A percentile compares a stretch with the other conserved stretches of the same genome.
Evolutionary conservation across 2,113 vertebrate species (phyloP).

Genomic region (Coturnix japonica): DNA sequence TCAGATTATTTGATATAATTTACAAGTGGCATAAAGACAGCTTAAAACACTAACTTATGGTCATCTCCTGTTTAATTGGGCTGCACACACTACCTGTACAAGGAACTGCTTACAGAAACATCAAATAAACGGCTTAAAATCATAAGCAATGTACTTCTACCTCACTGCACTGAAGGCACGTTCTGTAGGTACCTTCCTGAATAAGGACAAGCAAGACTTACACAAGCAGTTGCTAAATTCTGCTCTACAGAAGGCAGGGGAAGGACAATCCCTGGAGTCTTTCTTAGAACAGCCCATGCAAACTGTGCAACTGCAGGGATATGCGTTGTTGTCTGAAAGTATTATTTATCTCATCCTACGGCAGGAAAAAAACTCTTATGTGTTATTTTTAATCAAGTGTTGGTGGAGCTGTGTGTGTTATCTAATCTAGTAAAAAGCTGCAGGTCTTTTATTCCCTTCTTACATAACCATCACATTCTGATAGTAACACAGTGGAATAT

Average conservation of each 20-base stretch:
- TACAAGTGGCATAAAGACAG: background rate
- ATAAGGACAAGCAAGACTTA: background rate
- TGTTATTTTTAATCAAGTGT: slow-evolving; percentile 19
- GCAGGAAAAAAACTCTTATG: background rate
- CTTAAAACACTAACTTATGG: background rate
- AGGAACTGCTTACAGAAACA: background rate
- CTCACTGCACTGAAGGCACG: background rate
- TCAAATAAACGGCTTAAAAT: background rate
- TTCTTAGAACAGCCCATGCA: background rate
- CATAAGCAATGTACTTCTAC: background rate
- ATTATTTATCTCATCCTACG: background rate
- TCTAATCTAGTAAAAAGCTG: slow-evolving; percentile 31
- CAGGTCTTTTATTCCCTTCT: background rate
- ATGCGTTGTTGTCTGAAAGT: background rate
- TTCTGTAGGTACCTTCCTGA: background rate
- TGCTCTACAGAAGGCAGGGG: background rate
- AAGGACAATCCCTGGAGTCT: background rate
- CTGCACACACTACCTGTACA: background rate
- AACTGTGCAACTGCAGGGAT: accelerated
- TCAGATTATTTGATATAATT: background rate
- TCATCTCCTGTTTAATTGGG: background rate
- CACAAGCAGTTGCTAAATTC: background rate
- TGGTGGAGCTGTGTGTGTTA: background rate
- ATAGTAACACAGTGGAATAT: background rate
- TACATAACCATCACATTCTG: slow-evolving; percentile 19